Conservation (phyloP, 2,888 invertebrate genomes). For the Proisotoma minuta region DNA sequence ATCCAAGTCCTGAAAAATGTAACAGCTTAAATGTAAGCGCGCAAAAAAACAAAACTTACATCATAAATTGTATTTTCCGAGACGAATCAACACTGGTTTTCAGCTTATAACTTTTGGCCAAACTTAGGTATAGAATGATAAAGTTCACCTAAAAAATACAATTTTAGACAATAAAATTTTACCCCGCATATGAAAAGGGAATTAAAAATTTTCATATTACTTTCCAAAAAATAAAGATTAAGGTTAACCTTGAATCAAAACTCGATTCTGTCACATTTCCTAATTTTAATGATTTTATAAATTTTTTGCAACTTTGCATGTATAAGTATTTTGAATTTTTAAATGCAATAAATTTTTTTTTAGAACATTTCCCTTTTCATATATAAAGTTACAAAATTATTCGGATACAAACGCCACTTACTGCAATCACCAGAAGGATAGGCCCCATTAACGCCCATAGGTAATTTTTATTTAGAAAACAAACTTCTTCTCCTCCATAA, state of each 20-base stretch:
- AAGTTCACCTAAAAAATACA: not conserved
- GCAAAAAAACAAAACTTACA: not conserved
- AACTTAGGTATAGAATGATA: not conserved
- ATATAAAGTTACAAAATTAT: too few relatives aligned
- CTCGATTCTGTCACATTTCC: too few relatives aligned
- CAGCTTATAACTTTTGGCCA: not conserved
- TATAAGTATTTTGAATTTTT: not conserved
- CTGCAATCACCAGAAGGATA: conserved; percentile 77
- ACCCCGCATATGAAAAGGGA: too few relatives aligned
- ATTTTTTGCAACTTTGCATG: not conserved
- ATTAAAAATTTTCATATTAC: too few relatives aligned
- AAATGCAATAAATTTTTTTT: not conserved
- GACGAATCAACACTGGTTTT: not conserved
- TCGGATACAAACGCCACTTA: too few relatives aligned
- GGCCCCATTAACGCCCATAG: conserved; percentile 90
- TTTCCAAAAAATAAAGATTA: too few relatives aligned
- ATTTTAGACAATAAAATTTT: too few relatives aligned
- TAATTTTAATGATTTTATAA: too few relatives aligned
- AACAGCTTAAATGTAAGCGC: not conserved
- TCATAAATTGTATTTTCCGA: not conserved
- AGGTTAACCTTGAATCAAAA: too few relatives aligned
- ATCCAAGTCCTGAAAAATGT: conserved; percentile 80
- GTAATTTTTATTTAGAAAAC: conserved; percentile 80
- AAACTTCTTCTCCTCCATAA: conserved; percentile 46
- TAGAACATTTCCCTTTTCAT: too few relatives aligned